Evolutionary conservation across 2,888 invertebrate genomes (phyloP).

Genomic region (Neria commutata): DNA sequence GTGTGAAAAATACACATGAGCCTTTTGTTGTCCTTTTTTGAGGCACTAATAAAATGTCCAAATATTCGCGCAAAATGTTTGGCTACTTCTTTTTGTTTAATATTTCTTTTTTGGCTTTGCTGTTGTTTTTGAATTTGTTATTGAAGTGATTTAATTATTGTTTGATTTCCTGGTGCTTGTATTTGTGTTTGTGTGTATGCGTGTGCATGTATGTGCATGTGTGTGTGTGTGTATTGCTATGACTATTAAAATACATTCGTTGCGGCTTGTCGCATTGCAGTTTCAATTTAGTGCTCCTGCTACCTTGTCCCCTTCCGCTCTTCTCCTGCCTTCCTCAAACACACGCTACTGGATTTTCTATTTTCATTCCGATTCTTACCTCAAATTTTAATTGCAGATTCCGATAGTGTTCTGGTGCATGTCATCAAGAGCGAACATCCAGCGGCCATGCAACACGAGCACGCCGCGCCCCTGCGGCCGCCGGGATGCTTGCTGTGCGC

Average conservation of each 20-base stretch:
- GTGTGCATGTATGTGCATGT: no score
- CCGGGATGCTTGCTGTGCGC: not conserved
- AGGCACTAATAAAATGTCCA: no score
- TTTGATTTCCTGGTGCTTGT: no score
- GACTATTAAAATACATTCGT: no score
- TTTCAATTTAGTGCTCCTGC: conserved; percentile 4
- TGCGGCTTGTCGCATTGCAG: conserved; percentile 9
- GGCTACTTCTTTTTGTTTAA: no score
- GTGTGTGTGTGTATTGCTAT: no score
- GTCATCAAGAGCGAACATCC: conserved; percentile 78
- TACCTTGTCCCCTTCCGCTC: conserved; percentile 13
- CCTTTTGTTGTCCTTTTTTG: no score
- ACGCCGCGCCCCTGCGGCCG: not conserved
- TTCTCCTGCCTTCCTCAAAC: conserved; percentile 6
- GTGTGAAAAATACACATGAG: no score
- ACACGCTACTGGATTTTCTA: conserved; percentile 3
- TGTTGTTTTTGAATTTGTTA: no score
- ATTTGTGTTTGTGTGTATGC: conserved; percentile 35
- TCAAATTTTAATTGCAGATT: conserved; percentile 64
- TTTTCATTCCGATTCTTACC: conserved; percentile 12
- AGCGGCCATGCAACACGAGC: conserved; percentile 60
- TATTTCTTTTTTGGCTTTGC: no score
- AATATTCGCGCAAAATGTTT: no score
- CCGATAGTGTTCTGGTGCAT: conserved; percentile 82
- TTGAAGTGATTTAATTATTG: no score